Percentiles rank a stretch among this genome's conserved stretches.
These are phyloP conservation scores for Drosophila bipectinata DNA, from an alignment of 1,140 invertebrate species.

Conservation along the genomic window DNA sequence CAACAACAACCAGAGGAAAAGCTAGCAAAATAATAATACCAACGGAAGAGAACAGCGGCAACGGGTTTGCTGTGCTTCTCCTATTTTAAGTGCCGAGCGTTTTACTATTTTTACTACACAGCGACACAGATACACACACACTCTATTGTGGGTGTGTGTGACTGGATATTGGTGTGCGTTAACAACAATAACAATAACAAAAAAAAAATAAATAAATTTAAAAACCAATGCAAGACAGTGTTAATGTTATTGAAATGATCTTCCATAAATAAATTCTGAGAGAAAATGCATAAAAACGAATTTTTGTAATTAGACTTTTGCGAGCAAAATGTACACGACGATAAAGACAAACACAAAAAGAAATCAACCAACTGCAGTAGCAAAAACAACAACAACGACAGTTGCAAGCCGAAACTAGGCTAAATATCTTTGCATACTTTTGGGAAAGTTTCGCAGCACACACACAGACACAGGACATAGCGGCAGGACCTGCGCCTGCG, in stretches of 20 bases:
- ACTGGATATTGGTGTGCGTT: constrained; percentile 6
- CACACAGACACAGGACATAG: constrained; percentile 12
- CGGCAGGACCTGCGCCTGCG: constrained; percentile 56
- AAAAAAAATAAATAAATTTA: background rate
- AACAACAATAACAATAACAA: constrained; percentile 19
- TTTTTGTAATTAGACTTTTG: background rate
- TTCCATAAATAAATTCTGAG: constrained; percentile 53
- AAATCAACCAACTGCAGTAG: constrained; percentile 16
- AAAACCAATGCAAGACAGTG: constrained; percentile 26
- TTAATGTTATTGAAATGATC: constrained; percentile 52
- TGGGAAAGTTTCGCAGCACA: constrained; percentile 46
- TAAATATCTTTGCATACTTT: constrained; percentile 77
- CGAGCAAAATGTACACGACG: background rate
- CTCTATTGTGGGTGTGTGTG: background rate
- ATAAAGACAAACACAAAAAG: background rate
- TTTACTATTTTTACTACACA: constrained; percentile 63
- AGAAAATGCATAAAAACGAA: constrained; percentile 34
- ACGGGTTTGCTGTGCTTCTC: constrained; percentile 48
- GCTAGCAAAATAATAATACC: constrained; percentile 32
- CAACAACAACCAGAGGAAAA: constrained; percentile 23
- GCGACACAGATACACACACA: constrained; percentile 33
- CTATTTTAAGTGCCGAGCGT: constrained; percentile 57
- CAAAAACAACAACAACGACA: constrained; percentile 5
- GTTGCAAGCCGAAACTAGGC: constrained; percentile 63
- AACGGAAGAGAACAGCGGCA: constrained; percentile 40